phyloP scores from a whole-genome alignment of 2,888 invertebrate genomes.

The Diarsia mendica region DNA sequence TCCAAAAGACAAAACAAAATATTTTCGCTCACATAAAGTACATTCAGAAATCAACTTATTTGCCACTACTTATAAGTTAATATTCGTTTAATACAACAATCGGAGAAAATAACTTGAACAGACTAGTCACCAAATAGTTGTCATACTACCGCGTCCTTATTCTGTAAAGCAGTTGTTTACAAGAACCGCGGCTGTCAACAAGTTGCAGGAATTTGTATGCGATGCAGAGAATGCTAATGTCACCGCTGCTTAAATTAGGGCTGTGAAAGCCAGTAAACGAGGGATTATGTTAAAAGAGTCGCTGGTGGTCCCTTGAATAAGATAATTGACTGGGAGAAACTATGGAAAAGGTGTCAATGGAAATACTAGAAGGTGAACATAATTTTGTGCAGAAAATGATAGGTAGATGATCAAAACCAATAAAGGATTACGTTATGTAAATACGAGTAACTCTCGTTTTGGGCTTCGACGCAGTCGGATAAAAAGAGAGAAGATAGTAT shows the following conservation, averaged over 20 bases:
- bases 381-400: no score
- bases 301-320: slow-evolving; percentile 50
- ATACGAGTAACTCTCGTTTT: no score
- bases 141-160: slow-evolving; percentile 62
- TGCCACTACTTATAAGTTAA: not conserved
- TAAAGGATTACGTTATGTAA: no score
- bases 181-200: slow-evolving; percentile 70
- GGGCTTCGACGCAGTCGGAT: no score
- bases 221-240: slow-evolving; percentile 77
- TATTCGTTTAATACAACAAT: not conserved
- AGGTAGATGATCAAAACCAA: no score
- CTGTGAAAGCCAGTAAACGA: slow-evolving; percentile 42
- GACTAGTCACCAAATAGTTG: slow-evolving; percentile 21
- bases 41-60: not conserved
- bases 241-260: slow-evolving; percentile 72
- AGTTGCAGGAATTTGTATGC: slow-evolving; percentile 77
- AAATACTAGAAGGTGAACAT: no score
- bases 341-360: no score
- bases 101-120: not conserved
- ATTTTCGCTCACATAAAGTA: not conserved
- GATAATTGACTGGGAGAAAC: not conserved
- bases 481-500: no score
- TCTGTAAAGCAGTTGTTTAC: slow-evolving; percentile 74
- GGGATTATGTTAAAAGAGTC: slow-evolving; percentile 14
- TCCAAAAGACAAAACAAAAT: not conserved